phyloP scores from a whole-genome alignment of 2,888 invertebrate species.

The Ophonus ardosiacus region DNA sequence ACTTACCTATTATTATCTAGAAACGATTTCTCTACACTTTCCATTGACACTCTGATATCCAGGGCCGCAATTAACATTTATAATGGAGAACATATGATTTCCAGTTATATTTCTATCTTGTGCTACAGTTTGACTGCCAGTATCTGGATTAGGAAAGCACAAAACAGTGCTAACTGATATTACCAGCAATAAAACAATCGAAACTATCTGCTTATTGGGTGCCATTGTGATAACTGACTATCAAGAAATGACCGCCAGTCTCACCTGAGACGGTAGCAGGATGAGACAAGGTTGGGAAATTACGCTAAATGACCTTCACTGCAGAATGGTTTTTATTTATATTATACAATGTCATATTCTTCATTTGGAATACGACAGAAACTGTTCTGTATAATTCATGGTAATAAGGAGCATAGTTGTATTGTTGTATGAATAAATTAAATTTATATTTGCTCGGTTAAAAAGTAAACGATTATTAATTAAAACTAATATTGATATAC shows the following conservation, averaged over 20 bases:
- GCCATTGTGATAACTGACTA: slow-evolving; percentile 8
- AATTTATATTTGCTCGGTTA: not conserved
- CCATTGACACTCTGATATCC: slow-evolving; percentile 41
- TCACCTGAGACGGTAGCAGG: not conserved
- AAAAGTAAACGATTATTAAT: not conserved
- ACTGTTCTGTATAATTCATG: not conserved
- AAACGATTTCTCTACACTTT: slow-evolving; percentile 30
- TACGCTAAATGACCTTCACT: slow-evolving; percentile 9
- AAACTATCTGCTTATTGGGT: not conserved
- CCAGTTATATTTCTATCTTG: not conserved
- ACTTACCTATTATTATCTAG: slow-evolving; percentile 28
- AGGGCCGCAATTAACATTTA: not conserved
- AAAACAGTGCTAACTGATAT: not conserved
- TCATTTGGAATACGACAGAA: not conserved
- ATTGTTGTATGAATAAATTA: too few species aligned
- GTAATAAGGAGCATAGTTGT: not conserved
- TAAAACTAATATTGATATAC: not conserved
- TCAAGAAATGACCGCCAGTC: not conserved
- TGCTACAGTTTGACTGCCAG: not conserved
- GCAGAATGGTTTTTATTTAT: not conserved
- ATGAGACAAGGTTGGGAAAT: slow-evolving; percentile 14
- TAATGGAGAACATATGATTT: not conserved
- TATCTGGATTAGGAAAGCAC: not conserved
- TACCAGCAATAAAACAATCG: not conserved
- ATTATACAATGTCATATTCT: not conserved